Evolutionary conservation across 2,888 invertebrate genomes (phyloP).

Genomic region (Eugnorisma glareosa): DNA sequence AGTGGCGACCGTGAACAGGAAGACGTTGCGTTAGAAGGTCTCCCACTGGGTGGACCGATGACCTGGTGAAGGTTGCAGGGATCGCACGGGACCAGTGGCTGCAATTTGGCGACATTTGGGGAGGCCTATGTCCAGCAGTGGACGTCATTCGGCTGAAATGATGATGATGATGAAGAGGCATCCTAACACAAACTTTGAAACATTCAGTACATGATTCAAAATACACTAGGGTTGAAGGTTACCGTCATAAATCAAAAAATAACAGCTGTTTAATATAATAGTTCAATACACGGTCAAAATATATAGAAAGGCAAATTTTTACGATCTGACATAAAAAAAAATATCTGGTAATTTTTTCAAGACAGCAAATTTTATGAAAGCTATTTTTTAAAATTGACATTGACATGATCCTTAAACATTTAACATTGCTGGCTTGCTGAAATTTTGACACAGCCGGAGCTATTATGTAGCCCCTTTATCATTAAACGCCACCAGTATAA

Average conservation of each 20-base stretch:
- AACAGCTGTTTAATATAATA: not conserved
- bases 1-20: too few species aligned
- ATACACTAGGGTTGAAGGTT: not conserved
- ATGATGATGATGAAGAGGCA: too few species aligned
- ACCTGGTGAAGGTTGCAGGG: too few species aligned
- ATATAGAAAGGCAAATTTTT: not conserved
- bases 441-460: not conserved
- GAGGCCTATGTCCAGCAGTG: too few species aligned
- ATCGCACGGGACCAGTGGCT: too few species aligned
- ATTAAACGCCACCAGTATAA: not conserved
- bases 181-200: not conserved
- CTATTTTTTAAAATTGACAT: too few species aligned
- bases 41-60: too few species aligned
- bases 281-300: not conserved
- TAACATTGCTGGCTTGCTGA: not conserved
- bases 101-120: too few species aligned
- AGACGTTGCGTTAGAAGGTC: too few species aligned
- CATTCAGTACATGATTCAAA: not conserved
- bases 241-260: not conserved
- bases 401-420: not conserved
- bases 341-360: not conserved
- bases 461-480: too few species aligned
- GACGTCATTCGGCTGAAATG: too few species aligned
- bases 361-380: too few species aligned
- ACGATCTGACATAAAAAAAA: not conserved